Base-by-base conservation (phyloP, 2,888 invertebrate genomes). In the Limnephilus lunatus region DNA sequence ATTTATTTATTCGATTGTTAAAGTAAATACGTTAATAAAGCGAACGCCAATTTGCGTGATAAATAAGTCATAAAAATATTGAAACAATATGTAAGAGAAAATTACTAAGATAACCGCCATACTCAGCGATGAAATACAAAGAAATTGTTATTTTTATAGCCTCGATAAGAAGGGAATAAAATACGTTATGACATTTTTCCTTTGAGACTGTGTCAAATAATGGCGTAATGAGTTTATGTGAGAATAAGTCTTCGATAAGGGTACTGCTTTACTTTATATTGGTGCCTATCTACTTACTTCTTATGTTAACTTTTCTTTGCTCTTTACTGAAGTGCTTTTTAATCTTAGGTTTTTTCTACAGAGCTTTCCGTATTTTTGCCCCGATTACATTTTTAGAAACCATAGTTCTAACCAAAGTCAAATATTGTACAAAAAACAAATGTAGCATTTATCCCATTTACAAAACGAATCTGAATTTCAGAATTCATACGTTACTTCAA, bases 101-200 rank as follows among this genome's bases (percentile, higher is more conserved):
- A 87, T 87, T 53, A 87, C 53, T 31, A 87, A 87, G 48, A 85
- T 85, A 39, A 85, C 44, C 35, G 19, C 11, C n/a, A 39, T 39
- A 85, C 44, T 39, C 35, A n/a, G 39, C 85, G 85, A 85, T 85
- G 39, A 39, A 32, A 48, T 87, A 87, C 87, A 87, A 87, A 87
- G 87, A 87, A 87, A 87, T 87, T 87, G 87, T 87, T 53, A 87
- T 68, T 53, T 87, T 87, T 53, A 87, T 87, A 87, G 87, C 31
- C 14, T 3, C 14, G 48, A 87, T 87, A 68, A 87, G 53, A 39
- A 85, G 81, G 81, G 14, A 81, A 81, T 81, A 81, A 81, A 81
- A 81, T 81, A 31, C 81, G 31, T 68, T 68, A 68, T 68, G 53
- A 68, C 53, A 68, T 68, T 68, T 68, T 68, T 68, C 19, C 53